Base-by-base conservation (phyloP, 2,113 vertebrate genomes). In the Mugil cephalus region DNA sequence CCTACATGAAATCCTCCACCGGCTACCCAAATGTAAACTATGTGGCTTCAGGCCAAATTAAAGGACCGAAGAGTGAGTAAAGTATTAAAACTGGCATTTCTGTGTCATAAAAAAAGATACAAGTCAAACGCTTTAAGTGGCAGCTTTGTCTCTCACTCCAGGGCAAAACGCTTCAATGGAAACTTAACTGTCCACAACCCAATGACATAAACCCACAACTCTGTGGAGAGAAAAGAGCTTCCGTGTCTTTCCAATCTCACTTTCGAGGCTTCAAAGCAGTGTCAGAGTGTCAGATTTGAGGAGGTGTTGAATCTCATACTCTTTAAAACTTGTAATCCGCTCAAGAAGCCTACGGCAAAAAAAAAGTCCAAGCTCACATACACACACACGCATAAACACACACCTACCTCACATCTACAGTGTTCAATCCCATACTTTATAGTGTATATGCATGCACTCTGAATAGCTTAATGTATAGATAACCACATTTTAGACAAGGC, bases 261-360 rank as follows among this genome's bases (percentile, higher is more conserved):
- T 88, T 82, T 79, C 79, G 90, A 87, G 83, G 79, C 91, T 89
- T 90, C 80, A 90, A 89, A 92, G 83, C 78, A 65, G 81, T 84
- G 87, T 88, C 87, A 86, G 68, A 79, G 86, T 87, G 87, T 90
- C 87, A 89, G 70, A 90, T 89, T 87, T 84, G 92, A 93, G 91
- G 87, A 91, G 88, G 83, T 86, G 88, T 86, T 88, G 83, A 88
- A 92, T 88, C 86, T 88, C 81, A 79, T 87, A 92, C 89, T 90
- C 90, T 91, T 92, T 92, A 91, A 93, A 94, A 94, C 88, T 93
- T 94, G 93, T 94, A 94, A 93, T 94, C 92, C 91, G 84, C 87
- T 91, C 85, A 90, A 85, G 77, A 61, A 79, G 88, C 91, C 89
- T 73, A 63, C 68, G 78, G 90, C 90, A 51, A 74, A 48, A 55